Conservation (phyloP, 2,888 invertebrate species). For the Gastracanthus pulcherrimus region DNA sequence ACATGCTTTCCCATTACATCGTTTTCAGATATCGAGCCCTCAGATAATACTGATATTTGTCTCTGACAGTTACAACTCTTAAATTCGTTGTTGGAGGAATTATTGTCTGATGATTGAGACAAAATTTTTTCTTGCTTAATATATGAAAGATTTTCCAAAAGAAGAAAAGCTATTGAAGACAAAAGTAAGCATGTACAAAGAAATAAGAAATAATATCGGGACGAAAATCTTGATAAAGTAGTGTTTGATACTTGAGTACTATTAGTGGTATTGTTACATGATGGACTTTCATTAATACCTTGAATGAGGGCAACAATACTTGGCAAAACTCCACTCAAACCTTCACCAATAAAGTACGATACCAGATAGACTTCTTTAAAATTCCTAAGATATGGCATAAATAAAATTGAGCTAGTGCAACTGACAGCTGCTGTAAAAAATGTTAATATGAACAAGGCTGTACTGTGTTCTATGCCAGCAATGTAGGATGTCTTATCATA, state of each 20-base stretch:
- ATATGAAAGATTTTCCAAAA: conserved; percentile 62
- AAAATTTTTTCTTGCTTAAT: conserved; percentile 54
- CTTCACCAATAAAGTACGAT: conserved; percentile 91
- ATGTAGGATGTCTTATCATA: conserved; percentile 81
- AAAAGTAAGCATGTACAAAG: conserved; percentile 82
- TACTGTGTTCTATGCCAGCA: conserved; percentile 79
- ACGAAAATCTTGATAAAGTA: conserved; percentile 81
- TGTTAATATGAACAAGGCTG: conserved; percentile 82
- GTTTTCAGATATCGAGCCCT: conserved; percentile 20
- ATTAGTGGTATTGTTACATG: conserved; percentile 74
- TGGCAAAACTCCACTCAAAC: conserved; percentile 89
- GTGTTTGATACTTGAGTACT: conserved; percentile 74
- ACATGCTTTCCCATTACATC: neutral
- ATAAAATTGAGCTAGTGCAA: conserved; percentile 91
- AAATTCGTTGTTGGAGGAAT: neutral
- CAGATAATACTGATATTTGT: conserved; percentile 46
- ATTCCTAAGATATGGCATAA: conserved; percentile 90
- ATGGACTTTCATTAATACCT: conserved; percentile 85
- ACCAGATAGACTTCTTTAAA: conserved; percentile 87
- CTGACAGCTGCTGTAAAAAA: conserved; percentile 87
- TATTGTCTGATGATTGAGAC: conserved; percentile 19
- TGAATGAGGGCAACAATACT: conserved; percentile 88
- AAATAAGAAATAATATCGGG: conserved; percentile 83
- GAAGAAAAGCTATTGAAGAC: conserved; percentile 80
- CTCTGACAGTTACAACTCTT: conserved; percentile 33